Conservation (phyloP, 2,888 invertebrate species). For the Actias luna region DNA sequence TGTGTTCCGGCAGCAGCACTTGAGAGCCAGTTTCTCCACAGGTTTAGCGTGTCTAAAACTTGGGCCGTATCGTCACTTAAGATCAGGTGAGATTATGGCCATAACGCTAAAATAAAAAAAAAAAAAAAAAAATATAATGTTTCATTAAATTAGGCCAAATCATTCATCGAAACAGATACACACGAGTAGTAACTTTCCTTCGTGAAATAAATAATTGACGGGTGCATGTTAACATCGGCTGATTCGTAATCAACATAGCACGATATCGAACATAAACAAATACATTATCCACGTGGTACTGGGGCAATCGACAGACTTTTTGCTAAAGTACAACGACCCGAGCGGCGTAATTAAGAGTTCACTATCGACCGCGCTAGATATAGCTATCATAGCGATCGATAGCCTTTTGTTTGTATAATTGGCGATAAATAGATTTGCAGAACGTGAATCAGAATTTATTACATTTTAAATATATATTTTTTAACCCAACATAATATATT, state of each 20-base stretch:
- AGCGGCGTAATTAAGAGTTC: constrained; percentile 45
- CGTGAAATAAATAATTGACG: constrained; percentile 11
- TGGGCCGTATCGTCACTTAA: no score
- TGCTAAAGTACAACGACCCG: constrained; percentile 40
- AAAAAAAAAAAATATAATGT: no score
- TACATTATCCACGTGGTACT: constrained; percentile 35
- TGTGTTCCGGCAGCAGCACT: no score
- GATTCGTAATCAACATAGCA: constrained; percentile 25
- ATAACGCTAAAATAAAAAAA: no score
- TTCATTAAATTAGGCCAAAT: not conserved
- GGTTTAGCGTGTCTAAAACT: no score
- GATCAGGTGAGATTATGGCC: no score
- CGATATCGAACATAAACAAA: constrained; percentile 27
- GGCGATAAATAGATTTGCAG: not conserved
- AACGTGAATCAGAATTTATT: not conserved
- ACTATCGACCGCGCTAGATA: constrained; percentile 32
- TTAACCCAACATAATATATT: not conserved
- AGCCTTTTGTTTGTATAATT: constrained; percentile 16
- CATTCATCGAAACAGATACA: not conserved
- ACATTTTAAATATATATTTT: not conserved
- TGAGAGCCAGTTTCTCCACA: no score
- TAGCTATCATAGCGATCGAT: constrained; percentile 18
- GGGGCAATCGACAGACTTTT: constrained; percentile 35
- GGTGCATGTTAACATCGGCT: constrained; percentile 2
- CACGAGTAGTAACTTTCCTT: constrained; percentile 3